A percentile compares a stretch with the other conserved stretches of the same genome.
Conservation (phyloP, 92 coral and sea anemone species). For the Parazoanthus darwini region DNA sequence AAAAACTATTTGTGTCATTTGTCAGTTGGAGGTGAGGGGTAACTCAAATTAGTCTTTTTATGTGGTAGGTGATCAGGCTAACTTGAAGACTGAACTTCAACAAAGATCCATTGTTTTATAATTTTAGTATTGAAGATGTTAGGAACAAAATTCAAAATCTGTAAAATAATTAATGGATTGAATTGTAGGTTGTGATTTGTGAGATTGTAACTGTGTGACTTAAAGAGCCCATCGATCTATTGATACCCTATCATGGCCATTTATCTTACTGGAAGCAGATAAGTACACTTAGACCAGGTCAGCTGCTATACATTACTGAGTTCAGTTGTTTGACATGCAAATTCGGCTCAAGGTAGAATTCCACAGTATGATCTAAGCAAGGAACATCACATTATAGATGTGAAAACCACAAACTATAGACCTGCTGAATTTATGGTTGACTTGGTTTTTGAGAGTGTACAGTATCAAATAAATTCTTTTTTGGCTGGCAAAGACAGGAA, state of each 20-base stretch:
- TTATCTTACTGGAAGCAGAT: not conserved
- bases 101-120: constrained; percentile 13
- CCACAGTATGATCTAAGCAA: no score
- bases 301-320: not conserved
- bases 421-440: not conserved
- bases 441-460: not conserved
- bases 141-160: constrained; percentile 8
- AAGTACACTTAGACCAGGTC: not conserved
- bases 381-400: not conserved
- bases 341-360: not conserved
- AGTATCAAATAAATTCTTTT: no score
- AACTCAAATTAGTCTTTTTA: not conserved
- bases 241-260: not conserved
- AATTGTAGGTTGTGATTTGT: not conserved
- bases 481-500: not conserved
- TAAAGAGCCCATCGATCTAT: not conserved
- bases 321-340: not conserved
- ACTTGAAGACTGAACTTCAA: not conserved
- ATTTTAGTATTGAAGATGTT: constrained; percentile 6
- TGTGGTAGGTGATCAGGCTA: not conserved
- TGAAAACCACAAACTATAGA: not conserved
- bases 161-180: constrained; percentile 26
- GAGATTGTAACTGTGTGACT: constrained; percentile 19
- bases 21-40: not conserved
- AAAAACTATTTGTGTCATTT: not conserved